These are phyloP conservation scores for Dryobates pubescens DNA, from an alignment of 2,797 vertebrate species.

Conservation along the genomic window DNA sequence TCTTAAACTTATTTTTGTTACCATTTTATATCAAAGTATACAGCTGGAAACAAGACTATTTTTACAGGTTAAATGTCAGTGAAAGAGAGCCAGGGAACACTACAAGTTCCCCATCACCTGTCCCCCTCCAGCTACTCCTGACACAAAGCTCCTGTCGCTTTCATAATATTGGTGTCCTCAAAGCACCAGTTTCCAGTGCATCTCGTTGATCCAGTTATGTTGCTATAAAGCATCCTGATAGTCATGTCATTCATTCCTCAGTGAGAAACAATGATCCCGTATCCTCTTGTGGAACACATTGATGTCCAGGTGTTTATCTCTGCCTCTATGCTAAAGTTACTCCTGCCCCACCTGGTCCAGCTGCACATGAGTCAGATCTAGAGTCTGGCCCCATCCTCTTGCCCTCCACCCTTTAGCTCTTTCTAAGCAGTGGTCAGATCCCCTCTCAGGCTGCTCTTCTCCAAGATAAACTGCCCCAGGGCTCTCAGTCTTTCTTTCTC, in stretches of 20 bases:
- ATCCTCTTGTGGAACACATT: not conserved
- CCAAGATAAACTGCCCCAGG: too few species aligned
- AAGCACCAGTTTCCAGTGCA: not conserved
- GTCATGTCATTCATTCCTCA: not conserved
- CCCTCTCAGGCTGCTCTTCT: too few species aligned
- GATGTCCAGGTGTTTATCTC: not conserved
- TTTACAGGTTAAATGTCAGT: not conserved
- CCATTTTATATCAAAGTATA: slow-evolving; percentile 12
- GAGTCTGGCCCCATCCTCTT: too few species aligned
- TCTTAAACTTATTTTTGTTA: slow-evolving; percentile 36
- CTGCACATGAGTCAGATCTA: not conserved
- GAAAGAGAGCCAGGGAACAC: not conserved
- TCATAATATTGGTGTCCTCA: not conserved
- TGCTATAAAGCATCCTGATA: not conserved
- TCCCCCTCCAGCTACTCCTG: fast-evolving
- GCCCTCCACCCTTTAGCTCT: too few species aligned
- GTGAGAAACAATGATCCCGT: not conserved
- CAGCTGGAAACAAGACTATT: not conserved
- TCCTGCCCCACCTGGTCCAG: not conserved
- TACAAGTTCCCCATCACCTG: not conserved
- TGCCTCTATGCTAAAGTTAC: not conserved
- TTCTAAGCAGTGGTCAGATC: too few species aligned
- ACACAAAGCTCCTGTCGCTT: not conserved
- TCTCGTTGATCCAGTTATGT: fast-evolving
- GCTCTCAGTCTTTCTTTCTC: too few species aligned